phyloP scores from a whole-genome alignment of 2,797 vertebrate species.

The Fratercula arctica region DNA sequence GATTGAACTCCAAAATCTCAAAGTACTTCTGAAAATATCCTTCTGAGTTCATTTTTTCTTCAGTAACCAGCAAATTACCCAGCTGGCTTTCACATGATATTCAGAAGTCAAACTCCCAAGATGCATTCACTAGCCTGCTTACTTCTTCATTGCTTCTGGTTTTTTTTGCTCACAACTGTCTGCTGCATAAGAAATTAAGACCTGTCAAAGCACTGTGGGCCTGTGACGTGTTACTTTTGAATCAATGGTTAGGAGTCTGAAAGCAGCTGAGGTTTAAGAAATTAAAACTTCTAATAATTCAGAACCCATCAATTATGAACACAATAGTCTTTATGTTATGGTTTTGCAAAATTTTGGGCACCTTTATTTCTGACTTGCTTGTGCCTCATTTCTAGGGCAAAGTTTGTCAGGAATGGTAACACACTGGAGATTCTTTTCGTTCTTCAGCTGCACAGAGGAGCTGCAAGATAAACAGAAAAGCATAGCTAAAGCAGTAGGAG shows the following conservation, averaged over 20 bases:
- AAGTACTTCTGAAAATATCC: slow-evolving; percentile 49
- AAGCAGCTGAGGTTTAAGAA: slow-evolving; percentile 80
- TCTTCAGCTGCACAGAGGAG: slow-evolving; percentile 78
- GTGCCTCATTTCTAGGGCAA: slow-evolving; percentile 67
- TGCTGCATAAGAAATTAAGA: slow-evolving; percentile 77
- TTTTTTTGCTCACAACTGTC: background rate
- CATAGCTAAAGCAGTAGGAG: slow-evolving; percentile 83
- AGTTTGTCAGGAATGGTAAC: slow-evolving; percentile 83
- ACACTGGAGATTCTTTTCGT: slow-evolving; percentile 80
- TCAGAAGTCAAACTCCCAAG: background rate
- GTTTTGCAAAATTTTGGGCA: background rate
- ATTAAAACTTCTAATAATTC: slow-evolving; percentile 64
- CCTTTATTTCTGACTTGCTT: background rate
- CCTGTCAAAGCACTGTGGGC: slow-evolving; percentile 81
- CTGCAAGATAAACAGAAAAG: slow-evolving; percentile 84
- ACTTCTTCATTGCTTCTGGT: background rate
- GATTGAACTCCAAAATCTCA: slow-evolving; percentile 27
- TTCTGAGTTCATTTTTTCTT: background rate
- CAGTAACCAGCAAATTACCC: background rate
- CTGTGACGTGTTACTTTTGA: slow-evolving; percentile 78
- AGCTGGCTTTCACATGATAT: background rate
- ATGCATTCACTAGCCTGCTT: background rate
- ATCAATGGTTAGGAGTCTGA: slow-evolving; percentile 77
- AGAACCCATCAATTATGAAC: slow-evolving; percentile 76
- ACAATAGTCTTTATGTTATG: slow-evolving; percentile 63